Evolutionary conservation across 2,113 vertebrate species (phyloP), one percentile per base, ranked within the genome.

Genomic region (Trematocara zebra): DNA sequence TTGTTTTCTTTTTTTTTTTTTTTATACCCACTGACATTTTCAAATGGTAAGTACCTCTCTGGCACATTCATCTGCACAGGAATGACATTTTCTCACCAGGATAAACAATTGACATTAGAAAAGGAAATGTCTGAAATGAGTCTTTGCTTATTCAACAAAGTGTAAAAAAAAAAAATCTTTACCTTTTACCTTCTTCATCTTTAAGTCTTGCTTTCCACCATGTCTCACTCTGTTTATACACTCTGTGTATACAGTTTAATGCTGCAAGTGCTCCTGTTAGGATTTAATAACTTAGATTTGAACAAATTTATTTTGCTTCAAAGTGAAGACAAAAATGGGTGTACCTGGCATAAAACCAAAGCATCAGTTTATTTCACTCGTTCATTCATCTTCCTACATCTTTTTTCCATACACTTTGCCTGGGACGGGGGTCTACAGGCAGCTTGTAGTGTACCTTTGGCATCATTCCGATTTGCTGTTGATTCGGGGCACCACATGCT

Each of bases 291-390:
- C 40, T 72, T 42, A 47, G 40, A 72, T 72, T 44, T 26, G 5
- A 72, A 23, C 37, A 23, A 69, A 23, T 69, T 23, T 15, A 2
- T 14, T 20, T 15, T 69, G 12, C 7, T 15, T 17, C 53, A 82
- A 23, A 7, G 8, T 51, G 4, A 64, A 87, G 17, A 44, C 11
- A 17, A 87, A 11, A 78, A 74, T 35, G 35, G 18, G 17, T 12
- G 31, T 44, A 28, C 54, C 54, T 8, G 26, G 74, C 15, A 88
- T 59, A 89, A 84, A 79, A 52, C 87, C 78, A 89, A 90, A 90
- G 90, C 83, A 47, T 53, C n/a, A 6, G 52, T 53, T 2, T 11
- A 53, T 5, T 53, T 53, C 10, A 23, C 52, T 53, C n/a, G 10
- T 53, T 53, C n/a, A 53, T 7, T 53, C 1, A 53, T 53, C 2